phyloP scores from a whole-genome alignment of 2,888 invertebrate genomes.

The Onthophagus sagittarius region DNA sequence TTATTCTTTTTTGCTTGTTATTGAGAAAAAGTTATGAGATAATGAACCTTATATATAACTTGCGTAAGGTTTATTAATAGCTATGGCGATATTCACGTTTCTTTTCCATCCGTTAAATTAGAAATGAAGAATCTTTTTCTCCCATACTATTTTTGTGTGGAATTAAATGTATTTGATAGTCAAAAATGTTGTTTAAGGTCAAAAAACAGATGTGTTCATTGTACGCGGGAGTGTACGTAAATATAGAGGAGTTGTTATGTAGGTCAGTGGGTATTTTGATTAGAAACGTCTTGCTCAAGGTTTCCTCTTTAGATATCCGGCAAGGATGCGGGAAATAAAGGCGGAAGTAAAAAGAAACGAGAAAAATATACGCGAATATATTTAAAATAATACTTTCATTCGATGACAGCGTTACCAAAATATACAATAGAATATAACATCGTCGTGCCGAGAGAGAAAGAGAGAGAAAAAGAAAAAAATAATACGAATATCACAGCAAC shows the following conservation, averaged over 20 bases:
- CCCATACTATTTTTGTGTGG: not conserved
- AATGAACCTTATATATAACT: not conserved
- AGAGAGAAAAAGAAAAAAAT: slow-evolving; percentile 28
- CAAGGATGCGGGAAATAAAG: not conserved
- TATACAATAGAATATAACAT: slow-evolving; percentile 1
- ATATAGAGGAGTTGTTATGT: not conserved
- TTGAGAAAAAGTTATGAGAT: not conserved
- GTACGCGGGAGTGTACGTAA: not conserved
- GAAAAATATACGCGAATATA: slow-evolving; percentile 27
- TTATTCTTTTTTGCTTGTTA: not conserved
- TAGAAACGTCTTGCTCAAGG: not conserved
- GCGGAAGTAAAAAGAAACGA: not conserved
- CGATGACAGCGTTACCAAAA: slow-evolving; percentile 23
- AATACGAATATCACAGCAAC: slow-evolving; percentile 36
- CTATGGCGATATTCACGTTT: not conserved
- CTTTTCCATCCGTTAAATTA: not conserved
- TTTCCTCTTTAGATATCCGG: not conserved
- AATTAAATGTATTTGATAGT: not conserved
- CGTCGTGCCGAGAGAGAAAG: slow-evolving; percentile 4
- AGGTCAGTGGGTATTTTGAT: not conserved
- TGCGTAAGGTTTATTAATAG: not conserved
- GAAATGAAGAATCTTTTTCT: not conserved
- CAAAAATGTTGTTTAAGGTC: not conserved
- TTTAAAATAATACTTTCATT: slow-evolving; percentile 33
- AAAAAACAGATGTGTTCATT: not conserved